Evolutionary conservation across 2,113 vertebrate species (phyloP).

Genomic region (Camelus dromedarius): DNA sequence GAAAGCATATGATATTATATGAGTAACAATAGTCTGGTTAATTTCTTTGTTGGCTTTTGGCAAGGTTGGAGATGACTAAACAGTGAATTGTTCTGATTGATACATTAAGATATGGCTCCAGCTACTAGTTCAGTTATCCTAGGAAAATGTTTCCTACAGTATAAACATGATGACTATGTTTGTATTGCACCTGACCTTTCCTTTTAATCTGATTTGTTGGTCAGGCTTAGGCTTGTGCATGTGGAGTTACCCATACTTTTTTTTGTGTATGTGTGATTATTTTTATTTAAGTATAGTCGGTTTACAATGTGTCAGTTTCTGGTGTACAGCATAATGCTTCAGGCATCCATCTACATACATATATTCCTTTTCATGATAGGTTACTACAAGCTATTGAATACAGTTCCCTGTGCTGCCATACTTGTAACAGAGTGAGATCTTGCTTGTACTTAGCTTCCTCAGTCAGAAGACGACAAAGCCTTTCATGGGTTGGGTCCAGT

Average conservation of each 20-base stretch:
- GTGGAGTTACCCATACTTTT: neutral
- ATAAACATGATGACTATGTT: neutral
- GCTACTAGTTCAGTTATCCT: neutral
- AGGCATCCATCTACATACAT: too few relatives aligned
- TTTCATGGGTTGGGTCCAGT: neutral
- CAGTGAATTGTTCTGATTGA: conserved; percentile 21
- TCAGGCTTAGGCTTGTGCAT: neutral
- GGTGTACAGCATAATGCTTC: too few relatives aligned
- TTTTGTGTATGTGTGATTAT: too few relatives aligned
- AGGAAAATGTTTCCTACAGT: neutral
- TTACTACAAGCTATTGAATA: too few relatives aligned
- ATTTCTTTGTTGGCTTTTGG: conserved; percentile 34
- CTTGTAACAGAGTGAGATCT: neutral
- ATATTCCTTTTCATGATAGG: too few relatives aligned
- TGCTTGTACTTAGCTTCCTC: neutral
- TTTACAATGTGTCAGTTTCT: too few relatives aligned
- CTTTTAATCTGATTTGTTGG: neutral
- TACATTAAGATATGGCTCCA: neutral
- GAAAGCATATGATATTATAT: neutral
- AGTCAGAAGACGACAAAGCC: neutral
- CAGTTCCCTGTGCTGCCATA: neutral
- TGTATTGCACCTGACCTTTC: neutral
- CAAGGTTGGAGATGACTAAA: neutral
- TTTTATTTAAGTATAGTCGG: too few relatives aligned
- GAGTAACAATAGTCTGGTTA: neutral